phyloP scores from a whole-genome alignment of 2,113 vertebrate genomes.

The Eurystomus gularis region DNA sequence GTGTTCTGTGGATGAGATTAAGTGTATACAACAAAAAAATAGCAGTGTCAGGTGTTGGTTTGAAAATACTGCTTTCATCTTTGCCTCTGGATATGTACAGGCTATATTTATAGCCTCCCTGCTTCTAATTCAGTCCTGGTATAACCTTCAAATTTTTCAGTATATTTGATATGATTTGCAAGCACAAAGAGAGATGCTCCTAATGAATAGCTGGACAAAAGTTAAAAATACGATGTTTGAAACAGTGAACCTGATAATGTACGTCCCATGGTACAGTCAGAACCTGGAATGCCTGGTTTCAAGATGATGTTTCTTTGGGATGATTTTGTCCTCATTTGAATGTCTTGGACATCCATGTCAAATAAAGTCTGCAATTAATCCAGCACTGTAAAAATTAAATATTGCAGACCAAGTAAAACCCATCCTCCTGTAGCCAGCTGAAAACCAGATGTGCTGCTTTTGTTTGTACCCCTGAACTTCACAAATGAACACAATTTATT shows the following conservation, averaged over 20 bases:
- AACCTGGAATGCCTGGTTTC: neutral
- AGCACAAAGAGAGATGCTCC: neutral
- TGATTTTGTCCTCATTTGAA: neutral
- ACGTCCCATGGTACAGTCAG: neutral
- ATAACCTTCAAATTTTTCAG: neutral
- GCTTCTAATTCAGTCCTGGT: neutral
- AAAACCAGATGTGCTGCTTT: constrained; percentile 23
- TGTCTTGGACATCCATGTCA: neutral
- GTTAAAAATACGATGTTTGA: neutral
- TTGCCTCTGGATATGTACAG: neutral
- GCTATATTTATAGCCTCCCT: neutral
- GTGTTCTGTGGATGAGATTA: neutral
- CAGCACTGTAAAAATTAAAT: neutral
- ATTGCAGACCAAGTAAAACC: constrained; percentile 7
- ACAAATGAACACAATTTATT: neutral
- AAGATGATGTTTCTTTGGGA: neutral
- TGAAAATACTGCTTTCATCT: neutral
- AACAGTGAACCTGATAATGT: neutral
- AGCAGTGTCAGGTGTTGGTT: neutral
- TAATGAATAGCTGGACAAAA: neutral
- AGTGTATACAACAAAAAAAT: neutral
- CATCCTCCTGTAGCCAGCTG: constrained; percentile 29
- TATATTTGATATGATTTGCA: neutral
- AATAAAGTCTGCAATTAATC: neutral
- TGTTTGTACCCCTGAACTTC: constrained; percentile 30